These are phyloP conservation scores for Neelides folsomi DNA, from an alignment of 2,888 invertebrate genomes.

Conservation along the genomic window DNA sequence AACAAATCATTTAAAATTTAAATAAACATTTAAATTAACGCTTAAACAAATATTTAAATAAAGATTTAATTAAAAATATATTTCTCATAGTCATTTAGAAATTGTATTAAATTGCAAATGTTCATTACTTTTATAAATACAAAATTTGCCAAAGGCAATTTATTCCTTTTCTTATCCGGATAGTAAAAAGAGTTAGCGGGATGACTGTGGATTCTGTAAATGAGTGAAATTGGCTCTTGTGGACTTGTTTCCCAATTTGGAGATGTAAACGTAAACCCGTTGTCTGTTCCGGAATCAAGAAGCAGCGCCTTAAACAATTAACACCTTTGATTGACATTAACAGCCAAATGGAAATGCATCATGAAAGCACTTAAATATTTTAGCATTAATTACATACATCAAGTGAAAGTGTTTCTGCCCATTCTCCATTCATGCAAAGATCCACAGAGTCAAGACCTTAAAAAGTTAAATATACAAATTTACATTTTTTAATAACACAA, in stretches of 20 bases:
- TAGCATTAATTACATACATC: conserved; percentile 48
- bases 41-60: no score
- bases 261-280: conserved; percentile 81
- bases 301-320: conserved; percentile 57
- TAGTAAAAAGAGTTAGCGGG: conserved; percentile 91
- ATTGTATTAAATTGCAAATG: no score
- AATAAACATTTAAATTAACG: no score
- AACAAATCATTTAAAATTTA: no score
- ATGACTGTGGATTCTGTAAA: conserved; percentile 61
- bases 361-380: no score
- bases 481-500: no score
- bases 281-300: conserved; percentile 84
- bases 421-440: conserved; percentile 78
- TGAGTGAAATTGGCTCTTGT: conserved; percentile 35
- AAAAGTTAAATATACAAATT: conserved; percentile 16
- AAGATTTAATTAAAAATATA: no score
- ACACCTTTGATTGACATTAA: no score
- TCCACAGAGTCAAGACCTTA: conserved; percentile 78
- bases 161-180: conserved; percentile 56
- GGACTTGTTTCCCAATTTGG: conserved; percentile 40
- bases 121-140: conserved; percentile 82
- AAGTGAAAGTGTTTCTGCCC: conserved; percentile 77
- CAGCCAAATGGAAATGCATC: no score
- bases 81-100: no score
- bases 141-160: conserved; percentile 76